Evolutionary conservation across 2,888 invertebrate species (phyloP), one percentile per base, ranked within the genome.

Genomic region (Hemicrepidius hirtus): DNA sequence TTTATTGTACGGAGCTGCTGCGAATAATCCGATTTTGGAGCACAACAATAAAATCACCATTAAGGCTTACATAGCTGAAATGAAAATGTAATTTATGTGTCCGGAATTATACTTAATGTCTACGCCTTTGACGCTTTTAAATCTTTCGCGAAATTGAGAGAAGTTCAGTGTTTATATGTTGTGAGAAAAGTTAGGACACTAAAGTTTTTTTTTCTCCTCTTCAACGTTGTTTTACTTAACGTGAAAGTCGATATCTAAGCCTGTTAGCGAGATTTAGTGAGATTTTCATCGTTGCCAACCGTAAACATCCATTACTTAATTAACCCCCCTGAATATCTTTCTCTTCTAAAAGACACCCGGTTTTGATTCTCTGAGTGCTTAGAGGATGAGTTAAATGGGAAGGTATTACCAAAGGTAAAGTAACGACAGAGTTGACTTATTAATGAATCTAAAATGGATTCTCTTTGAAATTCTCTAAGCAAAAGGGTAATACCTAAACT

Each of bases 241-340:
- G n/a, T 20, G 37, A 21, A 57, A 57, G 37, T 57, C 57, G 57
- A 57, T 57, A 40, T 9, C 37, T 18, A 12, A 0, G 37, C 57
- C 37, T n/a, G 16, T 57, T 57, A 37, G 37, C 10, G 37, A 57
- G 57, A 57, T 57, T 57, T 57, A 37, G 57, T 37, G 18, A 57
- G 57, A 57, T 57, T 57, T 28, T 37, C 57, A 40, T 35, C 57
- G 37, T 37, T 20, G 18, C 57, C 37, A 57, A 37, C 57, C 57
- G 57, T 57, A 57, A 57, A 57, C 57, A 40, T 57, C 57, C 57
- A 57, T 57, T 57, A 57, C 57, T 57, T 57, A 57, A 57, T 57
- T 57, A 57, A 57, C 37, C 21, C 21, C n/a, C 21, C 35, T n/a
- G 20, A 20, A 57, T 18, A n/a, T 28, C n/a, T 13, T 28, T 53